Conservation (phyloP, 2,797 vertebrate species). For the Bufotes viridis region DNA sequence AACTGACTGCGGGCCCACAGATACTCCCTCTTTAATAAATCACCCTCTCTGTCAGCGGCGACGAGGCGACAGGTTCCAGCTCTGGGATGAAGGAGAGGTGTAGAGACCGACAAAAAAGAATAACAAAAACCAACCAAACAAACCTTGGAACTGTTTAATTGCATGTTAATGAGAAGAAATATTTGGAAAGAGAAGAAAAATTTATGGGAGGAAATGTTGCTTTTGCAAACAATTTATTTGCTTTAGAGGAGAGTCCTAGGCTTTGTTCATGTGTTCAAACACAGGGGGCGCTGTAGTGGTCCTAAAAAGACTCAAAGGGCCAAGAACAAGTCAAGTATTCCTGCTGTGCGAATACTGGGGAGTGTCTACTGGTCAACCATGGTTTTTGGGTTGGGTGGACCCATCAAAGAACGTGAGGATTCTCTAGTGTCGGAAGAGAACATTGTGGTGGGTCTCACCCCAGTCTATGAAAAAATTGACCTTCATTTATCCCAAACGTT, state of each 20-base stretch:
- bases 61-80: background rate
- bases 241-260: background rate
- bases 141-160: background rate
- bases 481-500: too few species aligned
- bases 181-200: background rate
- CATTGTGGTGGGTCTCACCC: too few species aligned
- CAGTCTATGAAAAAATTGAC: too few species aligned
- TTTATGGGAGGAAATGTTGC: conserved; percentile 12
- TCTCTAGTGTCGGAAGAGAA: too few species aligned
- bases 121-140: conserved; percentile 5
- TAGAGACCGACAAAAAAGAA: background rate
- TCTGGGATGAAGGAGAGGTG: background rate
- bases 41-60: background rate
- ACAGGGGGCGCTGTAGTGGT: too few species aligned
- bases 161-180: background rate
- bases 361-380: background rate
- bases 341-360: background rate
- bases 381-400: background rate
- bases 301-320: background rate
- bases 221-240: conserved; percentile 14
- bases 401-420: too few species aligned
- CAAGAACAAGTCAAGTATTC: background rate
- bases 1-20: conserved; percentile 32
- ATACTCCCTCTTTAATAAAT: conserved; percentile 51
- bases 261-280: background rate